Evolutionary conservation across 2,888 invertebrate genomes (phyloP).

Genomic region (Drosophila rubida): DNA sequence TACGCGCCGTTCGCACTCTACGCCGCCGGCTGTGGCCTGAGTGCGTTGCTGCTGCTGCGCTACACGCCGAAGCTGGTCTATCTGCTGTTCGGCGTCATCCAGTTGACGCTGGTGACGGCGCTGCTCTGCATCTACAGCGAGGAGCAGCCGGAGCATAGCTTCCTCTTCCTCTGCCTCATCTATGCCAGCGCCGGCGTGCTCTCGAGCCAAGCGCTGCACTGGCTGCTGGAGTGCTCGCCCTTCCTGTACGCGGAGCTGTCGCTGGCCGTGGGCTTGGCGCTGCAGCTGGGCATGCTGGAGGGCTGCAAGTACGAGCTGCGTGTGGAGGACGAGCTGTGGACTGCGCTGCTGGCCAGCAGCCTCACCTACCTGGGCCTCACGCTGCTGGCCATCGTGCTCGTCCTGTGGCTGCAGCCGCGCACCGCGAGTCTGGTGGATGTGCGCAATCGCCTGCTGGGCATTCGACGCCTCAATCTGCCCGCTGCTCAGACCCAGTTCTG

Average conservation of each 20-base stretch:
- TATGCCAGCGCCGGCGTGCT: slow-evolving; percentile 72
- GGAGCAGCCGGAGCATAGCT: slow-evolving; percentile 69
- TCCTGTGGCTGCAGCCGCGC: slow-evolving; percentile 67
- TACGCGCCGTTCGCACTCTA: slow-evolving; percentile 68
- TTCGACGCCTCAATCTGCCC: slow-evolving; percentile 57
- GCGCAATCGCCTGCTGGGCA: slow-evolving; percentile 77
- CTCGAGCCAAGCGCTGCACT: slow-evolving; percentile 75
- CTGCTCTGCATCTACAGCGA: slow-evolving; percentile 77
- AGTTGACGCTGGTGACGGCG: slow-evolving; percentile 73
- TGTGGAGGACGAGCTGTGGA: slow-evolving; percentile 55
- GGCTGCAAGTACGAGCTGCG: slow-evolving; percentile 66
- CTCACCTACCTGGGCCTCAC: slow-evolving; percentile 58
- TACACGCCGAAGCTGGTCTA: slow-evolving; percentile 77
- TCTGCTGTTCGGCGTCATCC: slow-evolving; percentile 77
- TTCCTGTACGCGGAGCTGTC: slow-evolving; percentile 75
- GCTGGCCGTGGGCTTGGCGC: slow-evolving; percentile 54
- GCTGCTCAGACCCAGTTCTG: slow-evolving; percentile 73
- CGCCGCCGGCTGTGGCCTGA: slow-evolving; percentile 64
- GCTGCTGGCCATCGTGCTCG: slow-evolving; percentile 51
- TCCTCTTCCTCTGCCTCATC: slow-evolving; percentile 76
- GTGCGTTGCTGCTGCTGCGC: slow-evolving; percentile 66
- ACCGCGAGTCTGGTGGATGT: slow-evolving; percentile 76
- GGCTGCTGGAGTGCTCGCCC: slow-evolving; percentile 77
- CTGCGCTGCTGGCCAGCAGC: slow-evolving; percentile 59
- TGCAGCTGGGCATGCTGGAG: slow-evolving; percentile 70